Evolutionary conservation across 2,797 vertebrate species (phyloP), one percentile per base, ranked within the genome.

Genomic region (Chaunax sp.): DNA sequence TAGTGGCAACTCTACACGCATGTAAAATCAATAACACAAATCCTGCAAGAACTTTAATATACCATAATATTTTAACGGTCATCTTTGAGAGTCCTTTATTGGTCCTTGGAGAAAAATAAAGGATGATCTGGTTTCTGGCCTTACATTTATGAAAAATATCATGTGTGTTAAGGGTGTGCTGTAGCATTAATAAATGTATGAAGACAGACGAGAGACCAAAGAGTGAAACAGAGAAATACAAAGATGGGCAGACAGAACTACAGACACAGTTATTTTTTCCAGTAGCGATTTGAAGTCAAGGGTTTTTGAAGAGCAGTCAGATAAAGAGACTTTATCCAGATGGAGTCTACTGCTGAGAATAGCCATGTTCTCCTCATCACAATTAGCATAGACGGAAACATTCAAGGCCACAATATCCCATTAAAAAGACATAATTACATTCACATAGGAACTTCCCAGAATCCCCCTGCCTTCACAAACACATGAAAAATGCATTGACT

Each of bases 191-290:
- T 19, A 35, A 60, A 64, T 2, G 25, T 26, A 40, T 23, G 58
- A 30, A 64, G 41, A 66, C 40, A 40, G 52, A 69, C 20, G 57
- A 13, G 23, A 78, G 49, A 57, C 33, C n/a, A 61, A 33, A 81
- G 35, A 77, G 11, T 87, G 78, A 50, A 15, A 90, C 64, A 88
- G 70, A 56, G 22, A 58, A 62, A 40, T 50, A 86, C 74, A 90
- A 82, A 83, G 79, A 83, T 69, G 89, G 75, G 30, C 82, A 35
- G 77, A 63, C 78, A 82, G 94, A 90, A 90, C 90, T 91, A 89
- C 91, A 84, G 84, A 89, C 87, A 84, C n/a, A n/a, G n/a, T n/a
- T n/a, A 78, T 82, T 85, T 77, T 73, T 86, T 70, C 78, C 77
- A 79, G 72, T 66, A 80, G 84, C 38, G 16, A 80, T 70, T 20